These are phyloP conservation scores for Marmota flaviventris DNA, from an alignment of 2,113 vertebrate species.

Conservation along the genomic window DNA sequence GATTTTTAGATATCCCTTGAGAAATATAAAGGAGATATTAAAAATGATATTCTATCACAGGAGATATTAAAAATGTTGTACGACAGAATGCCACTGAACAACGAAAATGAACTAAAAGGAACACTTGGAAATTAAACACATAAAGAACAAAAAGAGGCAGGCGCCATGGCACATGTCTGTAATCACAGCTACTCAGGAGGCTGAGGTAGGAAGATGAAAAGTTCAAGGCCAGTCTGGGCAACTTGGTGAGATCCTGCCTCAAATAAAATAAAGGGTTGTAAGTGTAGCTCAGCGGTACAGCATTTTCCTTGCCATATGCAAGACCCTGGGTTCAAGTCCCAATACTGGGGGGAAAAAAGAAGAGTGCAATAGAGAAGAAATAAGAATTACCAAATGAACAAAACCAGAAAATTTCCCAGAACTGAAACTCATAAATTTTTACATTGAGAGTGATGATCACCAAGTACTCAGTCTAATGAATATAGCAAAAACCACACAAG, in stretches of 20 bases:
- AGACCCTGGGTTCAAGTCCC: background rate
- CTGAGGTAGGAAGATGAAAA: background rate
- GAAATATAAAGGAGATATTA: constrained; percentile 28
- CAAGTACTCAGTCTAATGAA: no score
- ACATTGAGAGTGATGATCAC: no score
- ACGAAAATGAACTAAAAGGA: constrained; percentile 34
- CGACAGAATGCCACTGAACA: background rate
- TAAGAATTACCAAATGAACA: no score
- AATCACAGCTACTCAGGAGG: background rate
- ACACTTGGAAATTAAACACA: constrained; percentile 13
- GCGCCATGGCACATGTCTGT: no score
- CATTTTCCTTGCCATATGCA: no score
- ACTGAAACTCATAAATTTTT: no score
- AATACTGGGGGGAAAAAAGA: background rate
- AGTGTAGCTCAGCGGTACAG: no score
- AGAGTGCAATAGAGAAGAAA: no score
- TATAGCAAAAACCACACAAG: no score
- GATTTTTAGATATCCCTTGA: constrained; percentile 12
- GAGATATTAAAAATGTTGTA: no score
- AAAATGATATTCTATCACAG: constrained; percentile 26
- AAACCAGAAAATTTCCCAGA: no score
- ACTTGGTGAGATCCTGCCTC: background rate
- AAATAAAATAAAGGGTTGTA: background rate
- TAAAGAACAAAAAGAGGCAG: background rate
- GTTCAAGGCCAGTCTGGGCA: background rate